These are phyloP conservation scores for Lethenteron reissneri DNA, from an alignment of 2,113 vertebrate species.

Conservation along the genomic window DNA sequence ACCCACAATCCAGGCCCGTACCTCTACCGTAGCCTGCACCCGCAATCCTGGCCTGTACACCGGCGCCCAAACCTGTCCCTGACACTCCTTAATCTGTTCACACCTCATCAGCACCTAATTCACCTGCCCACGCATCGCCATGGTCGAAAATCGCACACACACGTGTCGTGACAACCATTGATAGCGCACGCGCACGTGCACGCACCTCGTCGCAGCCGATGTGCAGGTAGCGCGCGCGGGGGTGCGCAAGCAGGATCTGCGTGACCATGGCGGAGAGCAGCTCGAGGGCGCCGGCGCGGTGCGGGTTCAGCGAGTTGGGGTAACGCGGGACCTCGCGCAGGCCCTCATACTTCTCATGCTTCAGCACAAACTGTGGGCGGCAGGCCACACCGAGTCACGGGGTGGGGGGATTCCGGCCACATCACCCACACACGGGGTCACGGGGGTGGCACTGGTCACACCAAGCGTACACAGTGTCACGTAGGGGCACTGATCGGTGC, in stretches of 20 bases:
- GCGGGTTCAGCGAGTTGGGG: conserved; percentile 64
- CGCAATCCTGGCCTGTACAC: too few species aligned
- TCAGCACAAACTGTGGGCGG: conserved; percentile 54
- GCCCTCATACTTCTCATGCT: conserved; percentile 37
- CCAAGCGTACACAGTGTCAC: not conserved
- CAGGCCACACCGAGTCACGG: not conserved
- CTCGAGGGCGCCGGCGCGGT: conserved; percentile 28
- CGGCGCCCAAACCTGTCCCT: too few species aligned
- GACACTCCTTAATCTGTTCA: too few species aligned
- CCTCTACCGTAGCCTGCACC: too few species aligned
- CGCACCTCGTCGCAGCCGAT: conserved; percentile 76
- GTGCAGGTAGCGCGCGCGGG: conserved; percentile 33
- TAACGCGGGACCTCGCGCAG: conserved; percentile 47
- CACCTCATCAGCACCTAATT: too few species aligned
- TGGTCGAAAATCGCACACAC: too few species aligned
- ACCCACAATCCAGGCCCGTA: too few species aligned
- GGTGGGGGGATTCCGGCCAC: rapidly evolving
- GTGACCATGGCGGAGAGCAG: conserved; percentile 51
- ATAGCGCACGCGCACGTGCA: too few species aligned
- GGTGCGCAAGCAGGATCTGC: conserved; percentile 55
- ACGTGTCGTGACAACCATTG: not conserved
- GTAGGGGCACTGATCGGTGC: not conserved
- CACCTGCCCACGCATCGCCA: too few species aligned
- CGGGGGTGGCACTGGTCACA: not conserved
- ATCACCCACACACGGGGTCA: not conserved